Base-by-base conservation (phyloP, 2,888 invertebrate genomes). In the Patella depressa region DNA sequence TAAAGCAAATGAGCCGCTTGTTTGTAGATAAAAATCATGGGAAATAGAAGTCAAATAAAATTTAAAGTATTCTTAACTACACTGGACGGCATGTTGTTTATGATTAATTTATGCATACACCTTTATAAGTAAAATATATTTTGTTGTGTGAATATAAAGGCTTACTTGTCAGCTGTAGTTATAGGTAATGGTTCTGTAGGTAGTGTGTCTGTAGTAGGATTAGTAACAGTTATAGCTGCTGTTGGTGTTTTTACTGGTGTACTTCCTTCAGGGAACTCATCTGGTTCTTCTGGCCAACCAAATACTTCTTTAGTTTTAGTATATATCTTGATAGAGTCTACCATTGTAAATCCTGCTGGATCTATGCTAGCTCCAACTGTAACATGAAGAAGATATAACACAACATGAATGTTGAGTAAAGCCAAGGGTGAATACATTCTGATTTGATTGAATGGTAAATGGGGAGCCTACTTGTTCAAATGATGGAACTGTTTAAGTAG, bases 211-310 rank as follows among this genome's bases (percentile, higher is more conserved):
- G 74, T 79, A 73, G 85, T 85, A 9, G 78, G 78, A 53, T 75
- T 77, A 15, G 79, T 69, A 12, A 78, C 77, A 5, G 79, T 73
- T 9, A 79, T 74, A 12, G 81, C 34, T 3, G 79, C 74, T 75
- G 81, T 81, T 5, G 81, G 71, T 0, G 73, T 29, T 24, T 75
- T 78, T 34, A 79, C 76, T 11, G 84, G 55, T 34, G 84, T 80
- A 24, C 84, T 81, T 29, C 83, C 77, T 71, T 90, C 89, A n/a
- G 85, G 85, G 79, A 88, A 89, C 71, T 98, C 98, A 87, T 98
- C 98, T 12, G 94, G 95, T 88, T 98, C 98, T 90, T 98, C 98
- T 0, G 98, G 98, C 98, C 98, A 98, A 70, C 98, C 98, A 89
- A 98, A 98, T 0, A 95, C 94, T 90, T 98, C 98, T 92, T 98